Evolutionary conservation across 2,888 invertebrate species (phyloP).

Genomic region (Bibio marci): DNA sequence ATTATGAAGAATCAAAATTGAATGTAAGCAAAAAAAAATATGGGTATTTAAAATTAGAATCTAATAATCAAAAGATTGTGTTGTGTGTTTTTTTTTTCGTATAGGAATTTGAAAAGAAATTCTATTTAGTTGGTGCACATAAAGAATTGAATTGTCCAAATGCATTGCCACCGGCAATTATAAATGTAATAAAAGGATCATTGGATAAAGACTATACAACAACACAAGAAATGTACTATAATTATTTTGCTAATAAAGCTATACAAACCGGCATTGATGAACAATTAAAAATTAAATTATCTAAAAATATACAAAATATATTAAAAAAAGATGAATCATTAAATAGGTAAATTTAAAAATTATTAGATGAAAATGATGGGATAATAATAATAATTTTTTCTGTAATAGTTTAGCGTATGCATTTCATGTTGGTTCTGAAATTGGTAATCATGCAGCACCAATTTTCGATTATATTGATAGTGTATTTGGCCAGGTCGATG

Average conservation of each 20-base stretch:
- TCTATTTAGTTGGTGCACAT: constrained; percentile 46
- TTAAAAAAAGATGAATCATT: constrained; percentile 75
- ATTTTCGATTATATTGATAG: constrained; percentile 62
- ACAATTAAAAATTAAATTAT: constrained; percentile 48
- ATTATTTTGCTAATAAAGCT: constrained; percentile 48
- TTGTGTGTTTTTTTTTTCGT: constrained; percentile 1
- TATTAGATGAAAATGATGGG: constrained; percentile 3
- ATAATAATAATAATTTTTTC: constrained; percentile 1
- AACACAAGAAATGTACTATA: constrained; percentile 55
- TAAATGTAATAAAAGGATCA: constrained; percentile 33
- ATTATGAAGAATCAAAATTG: constrained; percentile 23
- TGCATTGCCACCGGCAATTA: constrained; percentile 32
- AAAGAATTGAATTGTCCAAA: constrained; percentile 37
- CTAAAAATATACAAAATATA: constrained; percentile 53
- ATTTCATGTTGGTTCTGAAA: constrained; percentile 62
- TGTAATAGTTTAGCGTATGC: constrained; percentile 66
- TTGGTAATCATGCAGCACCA: constrained; percentile 35
- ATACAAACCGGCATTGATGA: constrained; percentile 48
- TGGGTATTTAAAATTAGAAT: no score
- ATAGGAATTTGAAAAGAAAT: constrained; percentile 37
- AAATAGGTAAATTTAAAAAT: constrained; percentile 39
- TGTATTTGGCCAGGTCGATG: constrained; percentile 88
- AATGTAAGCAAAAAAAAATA: constrained; percentile 28
- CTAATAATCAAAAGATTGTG: no score
- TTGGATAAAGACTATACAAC: constrained; percentile 50